phyloP scores from a whole-genome alignment of 2,888 invertebrate genomes.

The Syrphus vitripennis region DNA sequence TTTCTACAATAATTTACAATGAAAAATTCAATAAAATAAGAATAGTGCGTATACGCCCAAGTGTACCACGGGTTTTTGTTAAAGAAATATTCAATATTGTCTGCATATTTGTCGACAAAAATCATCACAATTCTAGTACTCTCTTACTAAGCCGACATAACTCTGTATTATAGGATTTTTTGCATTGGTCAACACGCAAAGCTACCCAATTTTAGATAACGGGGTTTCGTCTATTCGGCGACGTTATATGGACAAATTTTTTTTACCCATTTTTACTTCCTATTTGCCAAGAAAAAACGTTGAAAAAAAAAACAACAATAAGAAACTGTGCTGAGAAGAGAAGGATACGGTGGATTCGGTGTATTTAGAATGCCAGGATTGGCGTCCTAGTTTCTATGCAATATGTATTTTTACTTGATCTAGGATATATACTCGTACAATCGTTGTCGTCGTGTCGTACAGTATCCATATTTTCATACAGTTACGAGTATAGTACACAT shows the following conservation, averaged over 20 bases:
- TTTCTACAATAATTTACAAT: no score
- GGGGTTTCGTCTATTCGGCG: not conserved
- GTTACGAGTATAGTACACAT: not conserved
- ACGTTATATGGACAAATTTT: not conserved
- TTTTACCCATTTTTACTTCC: slow-evolving; percentile 40
- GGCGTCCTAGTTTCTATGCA: slow-evolving; percentile 59
- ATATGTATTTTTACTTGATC: slow-evolving; percentile 42
- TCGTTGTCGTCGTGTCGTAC: slow-evolving; percentile 26
- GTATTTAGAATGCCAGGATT: slow-evolving; percentile 50
- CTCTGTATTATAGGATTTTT: no score
- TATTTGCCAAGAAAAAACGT: not conserved
- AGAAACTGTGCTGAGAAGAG: slow-evolving; percentile 18
- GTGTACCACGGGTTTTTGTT: no score
- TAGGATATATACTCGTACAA: slow-evolving; percentile 44
- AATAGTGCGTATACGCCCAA: no score
- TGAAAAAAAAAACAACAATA: not conserved
- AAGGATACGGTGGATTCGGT: not conserved
- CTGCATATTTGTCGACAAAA: no score
- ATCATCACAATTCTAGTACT: no score
- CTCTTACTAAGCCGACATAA: no score
- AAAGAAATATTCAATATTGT: no score
- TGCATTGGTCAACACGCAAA: not conserved
- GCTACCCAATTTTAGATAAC: not conserved
- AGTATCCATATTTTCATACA: slow-evolving; percentile 3
- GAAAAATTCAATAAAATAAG: no score